Evolutionary conservation across 1,140 invertebrate species (phyloP).

Genomic region (Trichogramma pretiosum): DNA sequence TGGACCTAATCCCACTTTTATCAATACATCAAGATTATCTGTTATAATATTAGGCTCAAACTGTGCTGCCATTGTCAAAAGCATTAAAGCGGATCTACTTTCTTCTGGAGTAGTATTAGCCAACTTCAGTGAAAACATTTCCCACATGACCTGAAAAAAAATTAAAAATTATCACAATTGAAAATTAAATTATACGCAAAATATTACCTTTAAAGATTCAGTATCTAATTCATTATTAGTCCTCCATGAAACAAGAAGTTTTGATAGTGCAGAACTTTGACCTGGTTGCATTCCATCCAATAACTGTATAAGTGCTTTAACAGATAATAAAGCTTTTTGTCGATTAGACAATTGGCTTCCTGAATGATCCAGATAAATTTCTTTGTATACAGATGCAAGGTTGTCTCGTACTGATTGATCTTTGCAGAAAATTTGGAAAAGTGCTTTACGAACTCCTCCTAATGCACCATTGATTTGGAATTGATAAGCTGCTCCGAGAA

Average conservation of each 20-base stretch:
- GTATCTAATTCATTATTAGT: slow-evolving; percentile 50
- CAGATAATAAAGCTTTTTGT: slow-evolving; percentile 27
- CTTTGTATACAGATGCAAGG: slow-evolving; percentile 54
- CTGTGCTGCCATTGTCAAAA: slow-evolving; percentile 65
- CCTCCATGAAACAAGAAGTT: slow-evolving; percentile 60
- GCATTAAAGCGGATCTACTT: slow-evolving; percentile 58
- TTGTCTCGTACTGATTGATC: slow-evolving; percentile 51
- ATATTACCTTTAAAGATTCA: slow-evolving; percentile 39
- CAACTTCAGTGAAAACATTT: slow-evolving; percentile 70
- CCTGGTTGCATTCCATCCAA: slow-evolving; percentile 49
- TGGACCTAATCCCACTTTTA: slow-evolving; percentile 49
- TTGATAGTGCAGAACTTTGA: slow-evolving; percentile 61
- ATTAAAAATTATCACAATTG: slow-evolving; percentile 8
- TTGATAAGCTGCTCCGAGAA: slow-evolving; percentile 71
- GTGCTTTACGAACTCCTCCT: slow-evolving; percentile 63
- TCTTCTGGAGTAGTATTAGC: slow-evolving; percentile 58
- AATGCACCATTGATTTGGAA: slow-evolving; percentile 67
- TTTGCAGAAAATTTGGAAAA: slow-evolving; percentile 58
- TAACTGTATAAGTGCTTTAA: slow-evolving; percentile 43
- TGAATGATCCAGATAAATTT: slow-evolving; percentile 49
- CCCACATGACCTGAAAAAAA: slow-evolving; percentile 63
- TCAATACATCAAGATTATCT: slow-evolving; percentile 52
- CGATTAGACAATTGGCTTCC: slow-evolving; percentile 24
- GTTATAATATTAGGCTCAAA: slow-evolving; percentile 47
- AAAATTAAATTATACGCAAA: slow-evolving; percentile 1